Percentiles rank a stretch among this genome's conserved stretches.
phyloP scores from a whole-genome alignment of 2,797 vertebrate genomes.

The Malacoctenus gilli region DNA sequence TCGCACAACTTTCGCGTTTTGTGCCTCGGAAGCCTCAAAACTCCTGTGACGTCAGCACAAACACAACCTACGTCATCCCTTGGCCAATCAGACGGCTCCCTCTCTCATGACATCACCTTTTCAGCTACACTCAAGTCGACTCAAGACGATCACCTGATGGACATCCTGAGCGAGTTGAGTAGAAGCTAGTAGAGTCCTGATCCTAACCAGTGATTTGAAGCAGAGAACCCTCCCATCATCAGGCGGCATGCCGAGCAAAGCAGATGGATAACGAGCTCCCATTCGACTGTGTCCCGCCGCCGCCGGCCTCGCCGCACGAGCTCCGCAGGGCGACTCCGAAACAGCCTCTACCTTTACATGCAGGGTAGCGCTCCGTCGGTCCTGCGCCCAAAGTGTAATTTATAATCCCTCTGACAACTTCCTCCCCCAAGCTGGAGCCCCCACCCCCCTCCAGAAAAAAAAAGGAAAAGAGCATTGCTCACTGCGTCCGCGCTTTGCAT shows the following conservation, averaged over 20 bases:
- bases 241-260: slow-evolving; percentile 38
- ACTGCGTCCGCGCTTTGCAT: slow-evolving; percentile 70
- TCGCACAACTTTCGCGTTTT: too few species aligned
- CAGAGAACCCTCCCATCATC: slow-evolving; percentile 57
- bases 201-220: slow-evolving; percentile 61
- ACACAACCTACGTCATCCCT: too few species aligned
- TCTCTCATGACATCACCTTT: too few species aligned
- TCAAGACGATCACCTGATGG: too few species aligned
- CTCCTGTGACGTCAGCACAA: too few species aligned
- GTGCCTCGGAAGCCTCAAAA: too few species aligned
- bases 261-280: slow-evolving; percentile 52
- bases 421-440: slow-evolving; percentile 52
- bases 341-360: slow-evolving; percentile 62
- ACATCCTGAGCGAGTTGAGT: too few species aligned
- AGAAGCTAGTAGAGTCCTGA: too few species aligned
- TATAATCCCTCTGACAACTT: slow-evolving; percentile 77
- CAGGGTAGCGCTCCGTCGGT: slow-evolving; percentile 47
- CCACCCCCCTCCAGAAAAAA: slow-evolving; percentile 36
- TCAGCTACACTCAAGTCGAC: too few species aligned
- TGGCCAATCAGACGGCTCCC: too few species aligned
- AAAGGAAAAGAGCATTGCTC: slow-evolving; percentile 71
- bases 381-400: slow-evolving; percentile 72
- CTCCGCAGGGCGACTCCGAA: slow-evolving; percentile 66
- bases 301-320: slow-evolving; percentile 7
- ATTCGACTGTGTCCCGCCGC: slow-evolving; percentile 36